Evolutionary conservation across 2,888 invertebrate species (phyloP).

Genomic region (Laspeyria flexula): DNA sequence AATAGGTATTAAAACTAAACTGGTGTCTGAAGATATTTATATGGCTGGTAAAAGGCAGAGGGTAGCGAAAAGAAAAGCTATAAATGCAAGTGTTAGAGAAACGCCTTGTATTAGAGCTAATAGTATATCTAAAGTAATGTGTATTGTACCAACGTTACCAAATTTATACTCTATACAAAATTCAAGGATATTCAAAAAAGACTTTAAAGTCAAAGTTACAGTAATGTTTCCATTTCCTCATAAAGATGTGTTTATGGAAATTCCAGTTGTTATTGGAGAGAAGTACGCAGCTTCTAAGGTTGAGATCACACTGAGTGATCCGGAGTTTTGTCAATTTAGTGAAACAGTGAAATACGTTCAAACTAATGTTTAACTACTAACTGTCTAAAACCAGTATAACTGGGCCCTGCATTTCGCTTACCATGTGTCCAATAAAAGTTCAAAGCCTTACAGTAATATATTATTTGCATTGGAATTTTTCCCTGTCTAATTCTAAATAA

Average conservation of each 20-base stretch:
- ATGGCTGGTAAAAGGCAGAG: slow-evolving; percentile 19
- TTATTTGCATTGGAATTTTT: too few relatives aligned
- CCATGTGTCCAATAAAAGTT: too few relatives aligned
- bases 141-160: slow-evolving; percentile 25
- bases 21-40: slow-evolving; percentile 19
- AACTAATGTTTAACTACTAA: neutral
- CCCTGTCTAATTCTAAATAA: too few relatives aligned
- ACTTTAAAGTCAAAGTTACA: slow-evolving; percentile 42
- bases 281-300: neutral
- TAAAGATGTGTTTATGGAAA: slow-evolving; percentile 31
- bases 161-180: slow-evolving; percentile 44
- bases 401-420: too few relatives aligned
- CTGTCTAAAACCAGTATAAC: neutral
- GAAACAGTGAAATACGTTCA: neutral
- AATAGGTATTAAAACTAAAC: slow-evolving; percentile 11
- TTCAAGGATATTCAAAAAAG: slow-evolving; percentile 35
- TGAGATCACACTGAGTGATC: neutral
- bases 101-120: neutral
- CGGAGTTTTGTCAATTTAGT: neutral
- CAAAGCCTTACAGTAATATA: too few relatives aligned
- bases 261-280: slow-evolving; percentile 34
- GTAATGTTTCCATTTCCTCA: slow-evolving; percentile 44
- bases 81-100: neutral
- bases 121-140: slow-evolving; percentile 14
- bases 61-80: neutral